A percentile compares a stretch with the other conserved stretches of the same genome.
Conservation (phyloP, 2,888 invertebrate genomes). For the Pediacus dermestoides region DNA sequence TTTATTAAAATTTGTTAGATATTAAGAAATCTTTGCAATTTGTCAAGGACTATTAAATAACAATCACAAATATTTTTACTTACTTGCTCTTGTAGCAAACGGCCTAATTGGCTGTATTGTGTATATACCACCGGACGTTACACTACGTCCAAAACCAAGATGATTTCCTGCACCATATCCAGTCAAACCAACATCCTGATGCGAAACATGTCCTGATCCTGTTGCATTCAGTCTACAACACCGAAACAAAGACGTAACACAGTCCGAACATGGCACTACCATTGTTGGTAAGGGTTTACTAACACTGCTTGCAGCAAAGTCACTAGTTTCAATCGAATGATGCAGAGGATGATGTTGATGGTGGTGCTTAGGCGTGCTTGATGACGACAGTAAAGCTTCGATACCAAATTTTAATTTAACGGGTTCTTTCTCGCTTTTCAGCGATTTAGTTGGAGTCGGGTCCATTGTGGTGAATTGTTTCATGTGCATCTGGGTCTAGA, state of each 20-base stretch:
- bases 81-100: slow-evolving; percentile 45
- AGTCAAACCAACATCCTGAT: slow-evolving; percentile 22
- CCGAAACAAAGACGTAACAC: slow-evolving; percentile 62
- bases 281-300: slow-evolving; percentile 42
- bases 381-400: slow-evolving; percentile 61
- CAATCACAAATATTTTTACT: no score
- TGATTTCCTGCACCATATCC: slow-evolving; percentile 25
- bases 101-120: slow-evolving; percentile 47
- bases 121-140: slow-evolving; percentile 24
- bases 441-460: no score
- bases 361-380: slow-evolving; percentile 36
- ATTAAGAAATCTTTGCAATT: no score
- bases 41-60: no score
- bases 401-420: slow-evolving; percentile 66
- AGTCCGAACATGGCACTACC: slow-evolving; percentile 59
- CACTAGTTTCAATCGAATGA: slow-evolving; percentile 5
- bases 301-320: slow-evolving; percentile 15
- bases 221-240: slow-evolving; percentile 53
- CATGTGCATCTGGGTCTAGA: no score
- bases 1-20: no score
- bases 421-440: no score
- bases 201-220: slow-evolving; percentile 3
- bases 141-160: no score
- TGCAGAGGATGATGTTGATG: slow-evolving; percentile 2
- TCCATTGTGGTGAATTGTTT: no score